Percentiles rank a stretch among this genome's conserved stretches.
phyloP scores from a whole-genome alignment of 2,113 vertebrate genomes.

The Phalacrocorax carbo region DNA sequence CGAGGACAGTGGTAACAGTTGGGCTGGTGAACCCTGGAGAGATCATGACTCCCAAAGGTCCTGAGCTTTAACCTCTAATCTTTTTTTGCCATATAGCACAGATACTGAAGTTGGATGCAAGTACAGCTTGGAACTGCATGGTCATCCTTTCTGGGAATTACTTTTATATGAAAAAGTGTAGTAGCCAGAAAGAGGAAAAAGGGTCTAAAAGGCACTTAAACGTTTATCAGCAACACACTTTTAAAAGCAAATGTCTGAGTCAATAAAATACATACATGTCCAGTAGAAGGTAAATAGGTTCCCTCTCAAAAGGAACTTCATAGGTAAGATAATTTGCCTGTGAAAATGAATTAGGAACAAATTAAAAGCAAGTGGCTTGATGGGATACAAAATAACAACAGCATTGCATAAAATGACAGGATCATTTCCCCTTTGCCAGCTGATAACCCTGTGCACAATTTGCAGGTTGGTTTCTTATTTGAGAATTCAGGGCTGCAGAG shows the following conservation, averaged over 20 bases:
- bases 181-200: not conserved
- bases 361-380: not conserved
- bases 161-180: conserved; percentile 2
- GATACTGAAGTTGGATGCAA: not conserved
- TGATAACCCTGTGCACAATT: not conserved
- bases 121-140: not conserved
- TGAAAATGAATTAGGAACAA: not conserved
- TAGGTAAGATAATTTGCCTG: not conserved
- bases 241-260: not conserved
- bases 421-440: not conserved
- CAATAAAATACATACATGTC: not conserved
- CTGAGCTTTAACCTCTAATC: not conserved
- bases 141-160: not conserved
- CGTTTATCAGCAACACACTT: not conserved
- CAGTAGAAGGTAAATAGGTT: not conserved
- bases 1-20: not conserved
- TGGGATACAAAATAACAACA: not conserved
- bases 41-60: not conserved
- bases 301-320: not conserved
- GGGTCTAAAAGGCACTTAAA: not conserved
- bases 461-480: not conserved
- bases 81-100: not conserved
- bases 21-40: not conserved
- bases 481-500: not conserved
- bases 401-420: not conserved